Evolutionary conservation across 2,113 vertebrate species (phyloP), one percentile per base, ranked within the genome.

Genomic region (Notarius quadriscutis): DNA sequence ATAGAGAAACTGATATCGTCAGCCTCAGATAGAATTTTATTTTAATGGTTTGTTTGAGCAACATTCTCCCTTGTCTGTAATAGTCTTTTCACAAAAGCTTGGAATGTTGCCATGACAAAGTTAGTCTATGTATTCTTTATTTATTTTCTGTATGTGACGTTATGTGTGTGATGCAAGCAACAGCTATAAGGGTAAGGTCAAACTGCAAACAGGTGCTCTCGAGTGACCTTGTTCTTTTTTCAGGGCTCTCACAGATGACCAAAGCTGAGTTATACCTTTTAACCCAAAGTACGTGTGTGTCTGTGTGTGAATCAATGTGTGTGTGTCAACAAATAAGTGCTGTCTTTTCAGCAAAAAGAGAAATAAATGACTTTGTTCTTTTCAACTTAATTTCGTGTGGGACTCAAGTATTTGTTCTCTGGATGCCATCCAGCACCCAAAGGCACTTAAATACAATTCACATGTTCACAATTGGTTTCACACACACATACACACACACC

Each of bases 321-420:
- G 1, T 88, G 89, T 92, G 90, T 84, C 71, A 86, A 63, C 50
- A 79, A 60, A 48, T 51, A 74, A 85, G 72, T 41, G 81, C 87
- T 85, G 82, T 87, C 78, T 58, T 80, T 75, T 82, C 65, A 88
- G 84, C 74, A 88, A 65, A 88, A 90, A 88, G 86, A 92, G 87
- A 9, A 95, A 95, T 94, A 93, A 92, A 95, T 94, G 92, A 91
- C 81, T 92, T 65, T 93, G 92, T 93, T 92, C 90, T 94, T 94
- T 90, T 91, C 81, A 91, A 91, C 80, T 82, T 88, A 87, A 90
- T 81, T 87, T 84, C 1, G 90, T 72, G 92, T 94, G 91, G 92
- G 91, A 0, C 87, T 92, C 87, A 93, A 67, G 90, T 41, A 90
- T 92, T 90, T 89, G 25, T 89, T 87, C 62, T 88, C 74, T 92